Conservation (phyloP, 2,113 vertebrate species). For the Cinclus cinclus region DNA sequence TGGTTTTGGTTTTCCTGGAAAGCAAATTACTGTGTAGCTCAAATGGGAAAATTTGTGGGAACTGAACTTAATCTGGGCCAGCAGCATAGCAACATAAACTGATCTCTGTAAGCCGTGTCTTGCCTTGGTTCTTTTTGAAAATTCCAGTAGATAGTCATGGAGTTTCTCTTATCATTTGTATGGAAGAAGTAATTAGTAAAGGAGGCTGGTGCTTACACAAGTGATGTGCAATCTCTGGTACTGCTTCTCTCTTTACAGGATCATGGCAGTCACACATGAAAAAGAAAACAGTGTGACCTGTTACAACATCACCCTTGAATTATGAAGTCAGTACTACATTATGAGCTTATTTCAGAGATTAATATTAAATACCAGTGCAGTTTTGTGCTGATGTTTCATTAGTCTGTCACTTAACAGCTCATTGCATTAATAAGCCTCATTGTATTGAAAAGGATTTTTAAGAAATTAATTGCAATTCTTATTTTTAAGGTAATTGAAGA, state of each 20-base stretch:
- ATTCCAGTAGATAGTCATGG: neutral
- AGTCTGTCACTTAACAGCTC: neutral
- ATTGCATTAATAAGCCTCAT: neutral
- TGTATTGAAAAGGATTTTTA: neutral
- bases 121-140: neutral
- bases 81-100: neutral
- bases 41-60: neutral
- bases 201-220: neutral
- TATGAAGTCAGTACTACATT: neutral
- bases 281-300: neutral
- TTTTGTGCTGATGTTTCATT: neutral
- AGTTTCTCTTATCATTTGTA: neutral
- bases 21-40: neutral
- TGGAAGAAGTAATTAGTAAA: neutral
- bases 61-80: neutral
- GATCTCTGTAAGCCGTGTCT: neutral
- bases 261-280: neutral
- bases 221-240: neutral
- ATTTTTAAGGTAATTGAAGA: neutral
- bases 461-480: neutral
- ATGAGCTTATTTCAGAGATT: neutral
- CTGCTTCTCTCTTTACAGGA: neutral
- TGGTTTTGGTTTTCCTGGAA: neutral
- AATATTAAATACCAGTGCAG: neutral
- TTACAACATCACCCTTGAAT: neutral